These are phyloP conservation scores for Yasuhikotakia modesta DNA, from an alignment of 2,797 vertebrate genomes.

Conservation along the genomic window DNA sequence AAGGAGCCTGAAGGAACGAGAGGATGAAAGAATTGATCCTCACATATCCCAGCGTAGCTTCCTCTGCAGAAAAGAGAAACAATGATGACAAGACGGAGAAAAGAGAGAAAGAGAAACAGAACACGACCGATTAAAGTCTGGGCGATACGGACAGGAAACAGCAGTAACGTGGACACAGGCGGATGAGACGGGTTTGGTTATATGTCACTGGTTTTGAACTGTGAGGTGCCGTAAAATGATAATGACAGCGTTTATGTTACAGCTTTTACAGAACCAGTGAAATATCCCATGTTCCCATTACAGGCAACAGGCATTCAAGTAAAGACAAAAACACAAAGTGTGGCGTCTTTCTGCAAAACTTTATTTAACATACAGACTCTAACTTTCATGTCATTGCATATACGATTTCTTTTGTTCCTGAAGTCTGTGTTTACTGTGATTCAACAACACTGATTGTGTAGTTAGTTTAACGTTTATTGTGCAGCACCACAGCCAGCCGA, in stretches of 20 bases:
- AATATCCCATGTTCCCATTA: conserved; percentile 33
- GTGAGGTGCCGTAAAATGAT: background rate
- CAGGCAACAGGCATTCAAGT: conserved; percentile 35
- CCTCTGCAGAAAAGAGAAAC: conserved; percentile 76
- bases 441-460: background rate
- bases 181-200: conserved; percentile 26
- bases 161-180: conserved; percentile 13
- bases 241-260: background rate
- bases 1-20: conserved; percentile 35
- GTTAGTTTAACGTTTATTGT: background rate
- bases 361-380: background rate
- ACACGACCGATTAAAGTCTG: conserved; percentile 62
- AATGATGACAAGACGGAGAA: conserved; percentile 51
- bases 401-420: background rate
- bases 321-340: conserved; percentile 45
- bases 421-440: background rate
- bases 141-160: conserved; percentile 17
- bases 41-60: conserved; percentile 87
- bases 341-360: background rate
- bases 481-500: background rate
- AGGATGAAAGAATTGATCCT: conserved; percentile 72
- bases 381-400: background rate
- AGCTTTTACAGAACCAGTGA: conserved; percentile 39
- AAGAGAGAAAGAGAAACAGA: conserved; percentile 52
- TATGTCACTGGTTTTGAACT: conserved; percentile 47